Evolutionary conservation across 2,113 vertebrate genomes (phyloP).

Genomic region (Herpetotheres cachinnans): DNA sequence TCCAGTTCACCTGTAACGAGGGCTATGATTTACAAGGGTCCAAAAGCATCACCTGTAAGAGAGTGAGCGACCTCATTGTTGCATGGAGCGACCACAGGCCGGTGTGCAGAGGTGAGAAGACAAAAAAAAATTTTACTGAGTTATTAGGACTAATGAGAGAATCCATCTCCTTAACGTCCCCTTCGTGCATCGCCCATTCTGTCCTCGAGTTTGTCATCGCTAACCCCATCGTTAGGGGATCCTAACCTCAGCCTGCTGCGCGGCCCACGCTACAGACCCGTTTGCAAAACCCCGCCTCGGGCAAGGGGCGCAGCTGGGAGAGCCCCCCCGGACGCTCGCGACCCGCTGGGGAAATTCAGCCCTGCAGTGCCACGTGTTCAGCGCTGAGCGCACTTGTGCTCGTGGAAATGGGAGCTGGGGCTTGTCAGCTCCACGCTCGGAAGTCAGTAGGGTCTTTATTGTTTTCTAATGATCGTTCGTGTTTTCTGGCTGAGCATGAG

Average conservation of each 20-base stretch:
- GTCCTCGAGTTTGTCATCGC: background rate
- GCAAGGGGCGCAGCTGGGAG: background rate
- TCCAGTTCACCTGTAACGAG: slow-evolving; percentile 97
- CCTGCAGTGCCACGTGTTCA: fast-evolving
- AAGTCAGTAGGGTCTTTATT: background rate
- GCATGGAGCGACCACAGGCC: slow-evolving; percentile 98
- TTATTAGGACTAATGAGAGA: background rate
- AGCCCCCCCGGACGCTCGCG: fast-evolving
- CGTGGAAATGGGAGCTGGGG: background rate
- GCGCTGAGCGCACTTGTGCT: fast-evolving
- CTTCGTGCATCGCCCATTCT: fast-evolving
- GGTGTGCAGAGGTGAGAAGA: slow-evolving; percentile 89
- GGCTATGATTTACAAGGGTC: slow-evolving; percentile 97
- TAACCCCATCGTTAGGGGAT: too few relatives aligned
- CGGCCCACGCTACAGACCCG: fast-evolving
- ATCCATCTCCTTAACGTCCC: background rate
- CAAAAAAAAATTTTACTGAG: background rate
- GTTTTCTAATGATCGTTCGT: background rate
- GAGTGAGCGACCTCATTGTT: slow-evolving; percentile 94
- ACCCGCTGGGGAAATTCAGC: fast-evolving
- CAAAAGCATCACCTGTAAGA: slow-evolving; percentile 95
- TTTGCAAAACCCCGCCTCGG: background rate
- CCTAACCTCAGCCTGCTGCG: background rate
- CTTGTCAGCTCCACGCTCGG: background rate
- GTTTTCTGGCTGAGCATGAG: background rate